phyloP scores from a whole-genome alignment of 1,140 invertebrate genomes.

The Aphaenogaster ashmeadi region DNA sequence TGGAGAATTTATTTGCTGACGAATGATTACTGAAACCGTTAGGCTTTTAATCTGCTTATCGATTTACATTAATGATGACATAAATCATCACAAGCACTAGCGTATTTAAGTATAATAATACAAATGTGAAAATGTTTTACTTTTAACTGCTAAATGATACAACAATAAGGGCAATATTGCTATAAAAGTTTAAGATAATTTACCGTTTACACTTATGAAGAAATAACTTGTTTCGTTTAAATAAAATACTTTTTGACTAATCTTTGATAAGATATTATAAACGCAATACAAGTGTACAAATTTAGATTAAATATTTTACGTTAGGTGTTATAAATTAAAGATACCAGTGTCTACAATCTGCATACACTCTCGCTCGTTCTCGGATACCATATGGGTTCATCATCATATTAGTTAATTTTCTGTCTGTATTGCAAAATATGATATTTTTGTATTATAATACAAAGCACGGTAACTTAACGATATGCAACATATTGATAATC shows the following conservation, averaged over 20 bases:
- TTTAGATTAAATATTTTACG: slow-evolving; percentile 2
- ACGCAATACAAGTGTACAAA: background rate
- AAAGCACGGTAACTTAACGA: background rate
- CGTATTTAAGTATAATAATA: slow-evolving; percentile 6
- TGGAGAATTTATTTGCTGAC: slow-evolving; percentile 17
- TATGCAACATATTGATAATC: background rate
- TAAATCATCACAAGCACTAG: background rate
- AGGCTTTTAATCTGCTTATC: slow-evolving; percentile 35
- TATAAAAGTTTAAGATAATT: slow-evolving; percentile 20
- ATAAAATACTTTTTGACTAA: background rate
- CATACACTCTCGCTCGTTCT: background rate
- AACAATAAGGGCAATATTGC: background rate
- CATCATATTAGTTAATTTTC: background rate
- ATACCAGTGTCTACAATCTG: background rate
- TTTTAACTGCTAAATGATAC: background rate
- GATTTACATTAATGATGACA: slow-evolving; percentile 21
- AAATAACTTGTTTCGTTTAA: background rate
- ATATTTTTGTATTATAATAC: background rate
- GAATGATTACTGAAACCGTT: slow-evolving; percentile 15
- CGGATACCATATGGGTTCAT: background rate
- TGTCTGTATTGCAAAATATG: background rate
- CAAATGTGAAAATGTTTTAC: background rate
- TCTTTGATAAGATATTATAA: background rate
- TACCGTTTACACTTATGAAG: background rate
- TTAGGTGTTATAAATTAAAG: background rate